Evolutionary conservation across 1,140 invertebrate species (phyloP).

Genomic region (Halesus radiatus): DNA sequence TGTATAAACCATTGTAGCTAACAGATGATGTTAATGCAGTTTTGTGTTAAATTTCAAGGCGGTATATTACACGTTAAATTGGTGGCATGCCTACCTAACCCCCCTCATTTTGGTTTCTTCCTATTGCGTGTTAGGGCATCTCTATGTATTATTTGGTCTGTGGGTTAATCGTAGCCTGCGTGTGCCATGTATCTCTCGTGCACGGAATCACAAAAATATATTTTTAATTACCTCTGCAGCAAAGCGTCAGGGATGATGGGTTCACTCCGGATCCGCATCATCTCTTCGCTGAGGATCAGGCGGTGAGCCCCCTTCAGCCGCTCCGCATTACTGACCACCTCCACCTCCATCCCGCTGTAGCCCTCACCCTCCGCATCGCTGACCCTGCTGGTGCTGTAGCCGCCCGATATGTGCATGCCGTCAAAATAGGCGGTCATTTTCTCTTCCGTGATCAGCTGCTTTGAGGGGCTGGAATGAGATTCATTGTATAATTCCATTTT

Average conservation of each 20-base stretch:
- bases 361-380: not conserved
- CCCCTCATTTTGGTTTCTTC: too few relatives aligned
- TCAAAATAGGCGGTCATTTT: constrained; percentile 84
- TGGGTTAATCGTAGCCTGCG: too few relatives aligned
- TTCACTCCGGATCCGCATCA: constrained; percentile 75
- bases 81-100: too few relatives aligned
- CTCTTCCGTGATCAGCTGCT: constrained; percentile 85
- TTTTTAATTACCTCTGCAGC: constrained; percentile 70
- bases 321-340: constrained; percentile 56
- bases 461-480: constrained; percentile 68
- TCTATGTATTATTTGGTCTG: too few relatives aligned
- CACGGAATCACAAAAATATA: too few relatives aligned
- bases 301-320: constrained; percentile 71
- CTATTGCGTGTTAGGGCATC: too few relatives aligned
- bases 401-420: constrained; percentile 77
- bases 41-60: too few relatives aligned
- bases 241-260: constrained; percentile 73
- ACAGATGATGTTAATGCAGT: too few relatives aligned
- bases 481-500: too few relatives aligned
- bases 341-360: constrained; percentile 45
- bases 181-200: too few relatives aligned
- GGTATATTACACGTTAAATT: too few relatives aligned
- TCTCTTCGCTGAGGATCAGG: constrained; percentile 78
- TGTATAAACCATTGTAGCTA: too few relatives aligned
- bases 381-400: constrained; percentile 57